Conservation (phyloP, 1,140 invertebrate genomes). For the Campoletis sonorensis region DNA sequence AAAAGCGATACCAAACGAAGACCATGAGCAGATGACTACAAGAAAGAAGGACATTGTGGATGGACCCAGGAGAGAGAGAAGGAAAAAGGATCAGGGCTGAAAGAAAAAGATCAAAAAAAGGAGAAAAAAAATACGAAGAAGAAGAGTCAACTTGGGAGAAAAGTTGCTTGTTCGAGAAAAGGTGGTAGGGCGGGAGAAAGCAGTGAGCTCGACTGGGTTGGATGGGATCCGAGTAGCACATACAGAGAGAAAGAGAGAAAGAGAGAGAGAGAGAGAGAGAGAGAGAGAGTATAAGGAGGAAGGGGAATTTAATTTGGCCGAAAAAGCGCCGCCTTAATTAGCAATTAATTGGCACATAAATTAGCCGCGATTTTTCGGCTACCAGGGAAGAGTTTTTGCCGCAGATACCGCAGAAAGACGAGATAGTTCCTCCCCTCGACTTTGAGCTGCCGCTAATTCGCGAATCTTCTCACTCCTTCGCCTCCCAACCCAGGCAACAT, state of each 20-base stretch:
- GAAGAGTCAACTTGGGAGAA: slow-evolving; percentile 55
- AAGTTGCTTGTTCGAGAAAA: slow-evolving; percentile 51
- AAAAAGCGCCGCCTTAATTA: slow-evolving; percentile 74
- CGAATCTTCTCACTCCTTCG: not conserved
- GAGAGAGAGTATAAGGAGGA: slow-evolving; percentile 27
- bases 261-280: too few relatives aligned
- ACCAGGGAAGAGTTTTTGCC: slow-evolving; percentile 40
- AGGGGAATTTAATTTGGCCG: slow-evolving; percentile 68
- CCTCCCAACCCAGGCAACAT: slow-evolving; percentile 20
- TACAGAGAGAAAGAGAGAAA: slow-evolving; percentile 25
- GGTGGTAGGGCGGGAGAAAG: slow-evolving; percentile 40
- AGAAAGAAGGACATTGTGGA: slow-evolving; percentile 17
- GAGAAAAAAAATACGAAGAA: slow-evolving; percentile 36
- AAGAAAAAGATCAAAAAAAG: slow-evolving; percentile 26
- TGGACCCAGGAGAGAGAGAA: slow-evolving; percentile 41
- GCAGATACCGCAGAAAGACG: slow-evolving; percentile 30
- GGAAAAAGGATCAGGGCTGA: slow-evolving; percentile 33
- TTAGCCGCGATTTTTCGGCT: slow-evolving; percentile 71
- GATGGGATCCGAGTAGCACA: slow-evolving; percentile 21
- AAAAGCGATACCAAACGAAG: not conserved
- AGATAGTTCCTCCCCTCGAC: slow-evolving; percentile 24
- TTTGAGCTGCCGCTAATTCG: slow-evolving; percentile 11
- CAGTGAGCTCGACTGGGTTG: not conserved
- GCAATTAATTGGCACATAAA: slow-evolving; percentile 76
- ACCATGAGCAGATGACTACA: slow-evolving; percentile 40